These are phyloP conservation scores for Abscondita cerata DNA, from an alignment of 2,888 invertebrate genomes.

Conservation along the genomic window DNA sequence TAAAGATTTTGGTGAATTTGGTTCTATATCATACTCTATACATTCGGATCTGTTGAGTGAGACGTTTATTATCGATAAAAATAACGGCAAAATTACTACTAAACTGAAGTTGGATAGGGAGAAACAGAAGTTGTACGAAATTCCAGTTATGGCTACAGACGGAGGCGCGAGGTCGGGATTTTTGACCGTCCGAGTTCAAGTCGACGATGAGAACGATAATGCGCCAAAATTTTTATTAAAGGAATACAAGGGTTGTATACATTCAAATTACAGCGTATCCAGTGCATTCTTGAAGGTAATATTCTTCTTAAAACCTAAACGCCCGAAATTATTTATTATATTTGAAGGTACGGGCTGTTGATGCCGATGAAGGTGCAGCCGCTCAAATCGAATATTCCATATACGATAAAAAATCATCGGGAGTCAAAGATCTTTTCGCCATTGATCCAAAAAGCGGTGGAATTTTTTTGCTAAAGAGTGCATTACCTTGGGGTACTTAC, in stretches of 20 bases:
- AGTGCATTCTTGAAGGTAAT: conserved; percentile 66
- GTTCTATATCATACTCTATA: conserved; percentile 77
- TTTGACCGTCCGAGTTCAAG: conserved; percentile 77
- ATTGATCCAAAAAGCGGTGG: conserved; percentile 79
- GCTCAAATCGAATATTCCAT: conserved; percentile 79
- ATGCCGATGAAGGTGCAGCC: conserved; percentile 77
- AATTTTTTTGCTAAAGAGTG: conserved; percentile 70
- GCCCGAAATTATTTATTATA: conserved; percentile 16
- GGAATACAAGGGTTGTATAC: conserved; percentile 79
- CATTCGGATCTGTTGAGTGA: conserved; percentile 76
- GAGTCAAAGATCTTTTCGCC: conserved; percentile 72
- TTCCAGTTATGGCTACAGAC: conserved; percentile 84
- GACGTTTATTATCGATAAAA: conserved; percentile 75
- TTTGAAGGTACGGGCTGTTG: conserved; percentile 66
- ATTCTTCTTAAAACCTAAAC: background rate
- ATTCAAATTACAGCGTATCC: conserved; percentile 65
- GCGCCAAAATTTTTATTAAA: conserved; percentile 76
- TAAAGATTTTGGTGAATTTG: conserved; percentile 80
- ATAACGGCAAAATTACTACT: conserved; percentile 74
- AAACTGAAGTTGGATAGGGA: conserved; percentile 74
- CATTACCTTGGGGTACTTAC: conserved; percentile 60
- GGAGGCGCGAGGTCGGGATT: conserved; percentile 80
- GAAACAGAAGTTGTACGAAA: conserved; percentile 70
- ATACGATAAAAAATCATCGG: conserved; percentile 71
- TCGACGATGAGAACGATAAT: conserved; percentile 86